Base-by-base conservation (phyloP, 2,797 vertebrate species). In the Lophius americanus region DNA sequence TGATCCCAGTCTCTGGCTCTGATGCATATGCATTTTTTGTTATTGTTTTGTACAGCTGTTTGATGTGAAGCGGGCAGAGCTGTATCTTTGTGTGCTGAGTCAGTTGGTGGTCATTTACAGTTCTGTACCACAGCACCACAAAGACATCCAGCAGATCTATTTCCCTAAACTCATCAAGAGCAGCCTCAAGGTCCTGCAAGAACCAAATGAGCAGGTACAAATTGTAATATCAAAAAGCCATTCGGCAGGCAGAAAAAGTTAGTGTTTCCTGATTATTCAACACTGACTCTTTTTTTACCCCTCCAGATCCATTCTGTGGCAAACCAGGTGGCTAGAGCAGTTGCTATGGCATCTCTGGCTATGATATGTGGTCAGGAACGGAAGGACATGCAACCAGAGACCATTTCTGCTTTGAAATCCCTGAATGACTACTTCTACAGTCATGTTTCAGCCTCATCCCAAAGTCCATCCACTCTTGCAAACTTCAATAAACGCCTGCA, bases 81-180 rank as follows among this genome's bases (percentile, higher is more conserved):
- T 99, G 32, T 98, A 98, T 81, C 91, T 97, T 56, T 86, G 82
- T 48, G 87, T 96, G 32, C 85, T 97, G 76, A 90, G 85, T 64
- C 94, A 95, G 84, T 85, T 96, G 38, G 54, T 88, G 42, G 72
- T 78, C 73, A 73, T 92, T 53, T 93, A 85, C 63, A 10, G 52
- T 47, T 81, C 77, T 8, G 51, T 78, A 42, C 85, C 84, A n/a
- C 86, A 82, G 75, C 90, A 88, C 64, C 83, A 68, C 46, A 75
- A 60, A 37, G 79, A 77, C 39, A 73, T 90, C 13, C 39, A 94
- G 52, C 91, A 87, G 59, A 90, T 70, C 46, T 91, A 91, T 75
- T 71, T 96, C 73, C 86, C 91, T 9, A 91, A 93, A 73, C 78
- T 98, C 68, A 85, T 91, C 80, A 87, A 70, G 41, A 85, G 91